Base-by-base conservation (phyloP, 2,888 invertebrate species). In the Tuta absoluta region DNA sequence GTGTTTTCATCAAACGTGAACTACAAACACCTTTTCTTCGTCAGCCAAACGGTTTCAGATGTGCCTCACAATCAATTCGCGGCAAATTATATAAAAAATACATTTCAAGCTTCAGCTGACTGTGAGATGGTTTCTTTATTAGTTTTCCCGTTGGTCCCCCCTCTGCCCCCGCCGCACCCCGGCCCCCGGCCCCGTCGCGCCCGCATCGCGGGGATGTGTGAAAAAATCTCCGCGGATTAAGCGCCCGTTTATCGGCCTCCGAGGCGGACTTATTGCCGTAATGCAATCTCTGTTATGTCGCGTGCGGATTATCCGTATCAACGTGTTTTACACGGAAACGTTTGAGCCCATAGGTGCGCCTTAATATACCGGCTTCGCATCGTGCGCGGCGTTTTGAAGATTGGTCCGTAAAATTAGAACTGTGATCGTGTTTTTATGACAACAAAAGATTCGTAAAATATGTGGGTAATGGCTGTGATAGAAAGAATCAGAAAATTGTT, bases 11-110 rank as follows among this genome's bases (percentile, higher is more conserved):
- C 17, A 49, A 49, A 17, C 21, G 19, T 21, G 21, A 49, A 33
- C 57, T 17, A 11, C 14, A 56, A 38, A 48, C 56, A 63, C 38
- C 49, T 41, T 62, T 58, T 41, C 19, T 24, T 14, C 28, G 28
- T 59, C 59, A 41, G 37, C 28, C 14, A 51, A 60, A 21, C 75
- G 71, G 75, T 75, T 82, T 84, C 81, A 84, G 80, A 82, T 82
- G 82, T 79, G 79, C 76, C 76, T 75, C 78, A 74, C 78, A 88
- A 92, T 91, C 92, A 89, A 87, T 89, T 77, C 87, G 87, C 76
- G 86, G 87, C 87, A 92, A 92, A 92, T 92, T 92, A 91, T 90
- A 92, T 92, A 92, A 92, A 92, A 92, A 92, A 92, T 89, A 92
- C 91, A 92, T 92, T 92, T 92, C 92, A 92, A 86, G 92, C 91